Evolutionary conservation across 2,888 invertebrate species (phyloP).

Genomic region (Athrips mouffetella): DNA sequence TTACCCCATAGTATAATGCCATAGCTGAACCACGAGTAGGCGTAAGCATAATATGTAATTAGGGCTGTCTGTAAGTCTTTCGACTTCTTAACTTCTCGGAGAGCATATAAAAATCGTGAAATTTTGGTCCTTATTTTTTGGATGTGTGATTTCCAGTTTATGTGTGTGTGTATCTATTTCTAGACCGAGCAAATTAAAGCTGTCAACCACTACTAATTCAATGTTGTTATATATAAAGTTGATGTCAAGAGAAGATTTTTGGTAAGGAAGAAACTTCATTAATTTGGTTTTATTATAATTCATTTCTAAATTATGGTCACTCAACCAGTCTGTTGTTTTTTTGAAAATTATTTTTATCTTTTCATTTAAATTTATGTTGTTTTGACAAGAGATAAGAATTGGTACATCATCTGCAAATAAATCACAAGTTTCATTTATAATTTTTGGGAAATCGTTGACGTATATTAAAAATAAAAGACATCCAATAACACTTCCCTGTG

Average conservation of each 20-base stretch:
- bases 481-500: conserved; percentile 12
- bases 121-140: conserved; percentile 13
- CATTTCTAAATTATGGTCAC: too few species aligned
- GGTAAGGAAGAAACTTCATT: conserved; percentile 16
- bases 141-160: conserved; percentile 20
- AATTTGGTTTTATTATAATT: too few species aligned
- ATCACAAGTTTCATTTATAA: background rate
- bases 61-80: conserved; percentile 12
- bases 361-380: background rate
- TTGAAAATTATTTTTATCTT: background rate
- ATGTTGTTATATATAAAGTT: conserved; percentile 11
- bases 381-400: background rate
- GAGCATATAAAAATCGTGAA: too few species aligned
- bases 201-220: conserved; percentile 11
- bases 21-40: too few species aligned
- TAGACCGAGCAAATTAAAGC: conserved; percentile 16
- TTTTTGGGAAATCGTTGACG: conserved; percentile 15
- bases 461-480: conserved; percentile 16
- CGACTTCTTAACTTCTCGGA: conserved; percentile 14
- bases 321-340: conserved; percentile 2
- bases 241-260: conserved; percentile 15
- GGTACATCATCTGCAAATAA: conserved; percentile 13
- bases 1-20: conserved; percentile 14
- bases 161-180: conserved; percentile 14
- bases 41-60: conserved; percentile 17